A percentile compares a stretch with the other conserved stretches of the same genome.
These are phyloP conservation scores for Nannoperca obscura DNA, from an alignment of 2,797 vertebrate species.

Conservation along the genomic window DNA sequence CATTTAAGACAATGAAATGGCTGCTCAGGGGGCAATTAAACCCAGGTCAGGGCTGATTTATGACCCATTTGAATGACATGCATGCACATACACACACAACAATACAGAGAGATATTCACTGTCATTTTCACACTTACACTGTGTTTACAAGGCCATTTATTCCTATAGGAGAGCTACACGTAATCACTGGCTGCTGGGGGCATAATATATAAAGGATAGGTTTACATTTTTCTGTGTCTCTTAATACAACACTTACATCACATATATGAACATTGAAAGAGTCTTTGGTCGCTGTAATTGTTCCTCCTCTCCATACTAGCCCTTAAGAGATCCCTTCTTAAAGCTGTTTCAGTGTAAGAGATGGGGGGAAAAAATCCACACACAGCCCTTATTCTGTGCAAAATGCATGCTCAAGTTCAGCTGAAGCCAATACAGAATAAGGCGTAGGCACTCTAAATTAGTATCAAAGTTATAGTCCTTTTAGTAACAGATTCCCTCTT, in stretches of 20 bases:
- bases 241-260: not conserved
- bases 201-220: not conserved
- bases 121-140: constrained; percentile 31
- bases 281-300: not conserved
- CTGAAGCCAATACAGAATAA: not conserved
- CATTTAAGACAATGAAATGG: constrained; percentile 83
- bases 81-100: constrained; percentile 30
- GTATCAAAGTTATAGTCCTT: not conserved
- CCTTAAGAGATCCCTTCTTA: not conserved
- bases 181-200: constrained; percentile 31
- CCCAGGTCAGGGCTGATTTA: constrained; percentile 78
- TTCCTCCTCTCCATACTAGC: not conserved
- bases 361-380: not conserved
- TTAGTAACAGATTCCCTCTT: not conserved
- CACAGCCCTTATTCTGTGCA: not conserved
- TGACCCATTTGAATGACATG: constrained; percentile 68
- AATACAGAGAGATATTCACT: constrained; percentile 26
- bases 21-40: constrained; percentile 83
- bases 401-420: not conserved
- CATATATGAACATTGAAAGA: not conserved
- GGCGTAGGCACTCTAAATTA: not conserved
- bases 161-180: constrained; percentile 9
- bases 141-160: constrained; percentile 35
- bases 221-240: not conserved
- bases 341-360: not conserved